Conservation (phyloP, 1,140 invertebrate genomes). For the Protaetia brevitarsis region DNA sequence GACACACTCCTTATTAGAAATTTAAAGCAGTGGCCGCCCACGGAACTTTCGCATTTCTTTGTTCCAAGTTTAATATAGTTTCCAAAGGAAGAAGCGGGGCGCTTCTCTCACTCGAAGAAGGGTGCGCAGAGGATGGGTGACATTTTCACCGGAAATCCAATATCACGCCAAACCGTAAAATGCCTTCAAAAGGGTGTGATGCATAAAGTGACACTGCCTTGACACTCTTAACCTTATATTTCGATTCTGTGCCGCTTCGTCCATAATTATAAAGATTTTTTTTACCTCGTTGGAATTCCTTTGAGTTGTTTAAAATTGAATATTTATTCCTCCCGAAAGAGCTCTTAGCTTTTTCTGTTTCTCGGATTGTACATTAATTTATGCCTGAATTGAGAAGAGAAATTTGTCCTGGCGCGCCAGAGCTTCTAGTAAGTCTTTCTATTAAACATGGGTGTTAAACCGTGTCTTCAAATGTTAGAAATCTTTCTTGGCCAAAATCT, state of each 20-base stretch:
- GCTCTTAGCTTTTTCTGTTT: background rate
- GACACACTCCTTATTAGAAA: background rate
- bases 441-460: no score
- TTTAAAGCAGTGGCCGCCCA: background rate
- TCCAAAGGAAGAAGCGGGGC: slow-evolving; percentile 23
- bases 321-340: background rate
- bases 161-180: slow-evolving; percentile 29
- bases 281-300: background rate
- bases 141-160: slow-evolving; percentile 30
- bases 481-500: no score
- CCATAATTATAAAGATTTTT: slow-evolving; percentile 18
- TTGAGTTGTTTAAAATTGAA: background rate
- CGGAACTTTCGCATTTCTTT: slow-evolving; percentile 11
- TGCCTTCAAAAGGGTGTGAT: slow-evolving; percentile 27
- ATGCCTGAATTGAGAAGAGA: background rate
- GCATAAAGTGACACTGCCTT: slow-evolving; percentile 23
- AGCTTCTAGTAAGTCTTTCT: no score
- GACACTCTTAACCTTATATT: slow-evolving; percentile 20
- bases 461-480: no score
- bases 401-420: no score
- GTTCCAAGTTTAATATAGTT: slow-evolving; percentile 28
- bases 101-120: background rate
- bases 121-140: slow-evolving; percentile 7
- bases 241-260: slow-evolving; percentile 6
- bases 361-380: slow-evolving; percentile 3